Evolutionary conservation across 2,888 invertebrate species (phyloP).

Genomic region (Cryptocheilus praepositus): DNA sequence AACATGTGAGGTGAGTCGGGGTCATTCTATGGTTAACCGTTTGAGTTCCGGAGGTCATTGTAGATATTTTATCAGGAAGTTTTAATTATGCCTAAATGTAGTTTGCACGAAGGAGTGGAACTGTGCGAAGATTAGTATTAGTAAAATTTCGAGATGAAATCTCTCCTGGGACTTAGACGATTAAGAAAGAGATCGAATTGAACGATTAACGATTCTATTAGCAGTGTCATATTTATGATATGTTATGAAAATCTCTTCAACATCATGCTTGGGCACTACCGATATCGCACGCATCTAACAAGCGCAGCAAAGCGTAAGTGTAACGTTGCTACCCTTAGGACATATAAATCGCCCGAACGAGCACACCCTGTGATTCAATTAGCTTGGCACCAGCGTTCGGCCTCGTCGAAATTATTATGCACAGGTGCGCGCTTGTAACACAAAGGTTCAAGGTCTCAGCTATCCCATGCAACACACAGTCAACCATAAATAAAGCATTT

Average conservation of each 20-base stretch:
- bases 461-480: not conserved
- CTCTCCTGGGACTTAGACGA: no score
- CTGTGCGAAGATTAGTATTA: no score
- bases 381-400: slow-evolving; percentile 32
- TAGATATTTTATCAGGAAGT: no score
- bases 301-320: slow-evolving; percentile 46
- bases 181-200: no score
- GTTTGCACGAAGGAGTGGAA: no score
- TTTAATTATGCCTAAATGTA: no score
- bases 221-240: not conserved
- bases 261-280: not conserved
- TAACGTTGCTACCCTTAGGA: slow-evolving; percentile 45
- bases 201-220: not conserved
- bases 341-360: slow-evolving; percentile 48
- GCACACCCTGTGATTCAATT: slow-evolving; percentile 54
- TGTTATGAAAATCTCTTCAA: not conserved
- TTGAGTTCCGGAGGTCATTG: no score
- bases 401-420: not conserved
- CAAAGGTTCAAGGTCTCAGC: slow-evolving; percentile 5
- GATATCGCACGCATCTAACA: slow-evolving; percentile 28
- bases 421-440: not conserved
- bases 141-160: no score
- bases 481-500: no score
- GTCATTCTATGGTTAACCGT: no score
- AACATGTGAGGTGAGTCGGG: no score